Evolutionary conservation across 2,888 invertebrate species (phyloP), one percentile per base, ranked within the genome.

Genomic region (Steinernema hermaphroditum): DNA sequence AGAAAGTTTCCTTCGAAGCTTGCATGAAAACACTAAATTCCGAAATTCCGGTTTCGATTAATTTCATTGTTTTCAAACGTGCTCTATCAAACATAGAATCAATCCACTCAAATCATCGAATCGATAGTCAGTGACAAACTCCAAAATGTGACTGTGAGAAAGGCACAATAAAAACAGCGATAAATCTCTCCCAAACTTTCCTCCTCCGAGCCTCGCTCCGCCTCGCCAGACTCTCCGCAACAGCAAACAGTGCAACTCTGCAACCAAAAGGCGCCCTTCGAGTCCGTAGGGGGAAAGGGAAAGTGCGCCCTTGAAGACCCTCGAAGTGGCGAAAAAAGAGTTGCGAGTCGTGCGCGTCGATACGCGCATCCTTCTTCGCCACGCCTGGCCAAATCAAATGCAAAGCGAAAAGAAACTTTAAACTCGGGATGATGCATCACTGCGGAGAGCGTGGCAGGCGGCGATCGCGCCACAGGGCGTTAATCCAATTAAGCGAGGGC

Each of bases 401-500:
- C 62, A 32, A 62, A 24, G 62, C 16, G 32, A 32, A 29, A 62
- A 62, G 32, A 62, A 62, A 62, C 62, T 62, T 62, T 62, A 62
- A 32, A 62, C 32, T 62, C 24, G 19, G 24, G 62, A 62, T 62
- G 62, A 62, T 62, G 62, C 32, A 34, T 62, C 16, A 62, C 62
- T 9, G 32, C 16, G 62, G 62, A 14, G 62, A 32, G 32, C 16
- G 62, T 32, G 62, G 27, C 50, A 22, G 50, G 24, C 50, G 9
- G 22, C 50, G 22, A 50, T 22, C 50, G 50, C 9, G 50, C 27
- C 32, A 27, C 16, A 29, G 62, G 32, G 62, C 27, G 62, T 19
- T 62, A 62, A 62, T 62, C 62, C 62, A 62, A 62, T 62, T 62
- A 62, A 62, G 62, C 19, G 54, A 54, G 54, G 19, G 54, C 54